Base-by-base conservation (phyloP, 2,888 invertebrate species). In the Hirudinaria manillensis region DNA sequence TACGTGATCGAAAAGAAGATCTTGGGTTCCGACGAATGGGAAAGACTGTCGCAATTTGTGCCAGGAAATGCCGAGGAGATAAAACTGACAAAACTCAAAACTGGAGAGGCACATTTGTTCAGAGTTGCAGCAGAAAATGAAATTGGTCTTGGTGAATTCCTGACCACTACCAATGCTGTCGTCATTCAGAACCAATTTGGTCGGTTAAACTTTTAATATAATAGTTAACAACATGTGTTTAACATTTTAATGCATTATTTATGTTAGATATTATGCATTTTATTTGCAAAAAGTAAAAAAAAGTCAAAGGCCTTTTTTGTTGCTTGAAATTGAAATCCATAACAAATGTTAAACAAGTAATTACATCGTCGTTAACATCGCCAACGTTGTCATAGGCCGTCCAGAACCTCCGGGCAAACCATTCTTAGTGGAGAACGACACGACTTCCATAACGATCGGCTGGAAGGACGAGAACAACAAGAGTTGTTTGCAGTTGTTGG, bases 91-190 rank as follows among this genome's bases (percentile, higher is more conserved):
- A 68, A 68, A 36, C 32, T 68, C 2, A 32, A 68, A 36, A 34
- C 68, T 34, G 68, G 68, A 32, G 68, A 68, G 36, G 36, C 68
- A 16, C 36, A 68, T 36, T 68, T 68, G 68, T 68, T 68, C 68
- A 29, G 68, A 13, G 21, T 68, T 2, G 68, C 68, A 6, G 68
- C 68, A 29, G 68, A 68, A 36, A 68, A 68, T 13, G 68, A 68
- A 24, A 32, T 34, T 10, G 68, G 68, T n/a, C 32, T 32, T 16
- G 21, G 68, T 34, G 68, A 68, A 2, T 68, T 34, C 34, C 68
- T 68, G 32, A 36, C 36, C 68, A 4, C 34, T 1, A 36, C 32
- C 29, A n/a, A 29, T 32, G 34, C 32, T n/a, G 68, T 68, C n/a
- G 36, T 34, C 32, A 13, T 68, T 13, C 34, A 68, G 36, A 68